A percentile compares a stretch with the other conserved stretches of the same genome.
phyloP scores from a whole-genome alignment of 2,797 vertebrate genomes.

The Aulostomus chinensis region DNA sequence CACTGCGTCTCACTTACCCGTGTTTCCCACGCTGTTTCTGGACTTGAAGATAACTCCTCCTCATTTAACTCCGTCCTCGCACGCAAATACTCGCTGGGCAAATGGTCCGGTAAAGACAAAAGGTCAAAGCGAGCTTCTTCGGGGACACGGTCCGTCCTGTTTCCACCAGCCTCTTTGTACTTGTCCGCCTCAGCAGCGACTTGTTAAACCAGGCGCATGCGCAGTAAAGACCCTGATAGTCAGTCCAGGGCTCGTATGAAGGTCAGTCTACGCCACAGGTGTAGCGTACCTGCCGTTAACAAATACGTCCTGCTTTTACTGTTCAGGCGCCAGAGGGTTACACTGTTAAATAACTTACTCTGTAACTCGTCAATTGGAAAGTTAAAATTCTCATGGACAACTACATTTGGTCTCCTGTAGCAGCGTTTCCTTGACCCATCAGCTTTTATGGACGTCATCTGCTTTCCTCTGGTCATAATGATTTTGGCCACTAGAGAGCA shows the following conservation, averaged over 20 bases:
- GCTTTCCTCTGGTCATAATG: too few relatives aligned
- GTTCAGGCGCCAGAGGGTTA: too few relatives aligned
- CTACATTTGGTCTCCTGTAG: too few relatives aligned
- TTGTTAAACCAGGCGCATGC: slow-evolving; percentile 66
- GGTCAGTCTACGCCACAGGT: slow-evolving; percentile 45
- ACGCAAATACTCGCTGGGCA: too few relatives aligned
- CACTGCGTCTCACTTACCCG: slow-evolving; percentile 38
- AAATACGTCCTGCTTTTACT: too few relatives aligned
- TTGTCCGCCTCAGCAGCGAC: slow-evolving; percentile 33
- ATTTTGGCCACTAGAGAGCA: too few relatives aligned
- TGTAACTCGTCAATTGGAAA: too few relatives aligned
- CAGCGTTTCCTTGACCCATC: too few relatives aligned
- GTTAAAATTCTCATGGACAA: too few relatives aligned
- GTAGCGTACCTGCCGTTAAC: slow-evolving; percentile 33
- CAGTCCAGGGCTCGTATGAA: not conserved
- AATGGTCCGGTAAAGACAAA: fast-evolving
- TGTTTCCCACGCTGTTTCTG: not conserved
- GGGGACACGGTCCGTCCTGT: slow-evolving; percentile 6
- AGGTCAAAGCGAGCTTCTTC: not conserved
- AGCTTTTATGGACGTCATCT: too few relatives aligned
- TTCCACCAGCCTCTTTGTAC: slow-evolving; percentile 62
- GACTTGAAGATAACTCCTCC: slow-evolving; percentile 13
- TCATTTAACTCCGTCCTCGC: too few relatives aligned
- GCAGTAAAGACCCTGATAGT: slow-evolving; percentile 33
- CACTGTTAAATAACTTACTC: too few relatives aligned